phyloP scores from a whole-genome alignment of 2,797 vertebrate species.

The Pteropus rufus region DNA sequence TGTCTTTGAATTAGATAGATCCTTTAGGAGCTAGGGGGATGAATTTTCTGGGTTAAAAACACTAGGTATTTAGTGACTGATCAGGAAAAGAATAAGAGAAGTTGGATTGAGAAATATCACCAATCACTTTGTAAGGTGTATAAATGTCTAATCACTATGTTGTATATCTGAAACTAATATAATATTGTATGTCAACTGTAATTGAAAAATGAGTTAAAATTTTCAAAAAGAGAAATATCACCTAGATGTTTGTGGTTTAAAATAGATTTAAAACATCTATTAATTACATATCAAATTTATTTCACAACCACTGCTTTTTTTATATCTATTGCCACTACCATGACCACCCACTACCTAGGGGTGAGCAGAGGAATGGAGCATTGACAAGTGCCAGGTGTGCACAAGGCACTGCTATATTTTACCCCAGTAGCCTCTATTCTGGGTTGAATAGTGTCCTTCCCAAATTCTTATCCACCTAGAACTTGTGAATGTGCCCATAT shows the following conservation, averaged over 20 bases:
- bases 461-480: not conserved
- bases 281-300: not conserved
- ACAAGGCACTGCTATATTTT: not conserved
- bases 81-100: not conserved
- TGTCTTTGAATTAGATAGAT: not conserved
- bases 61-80: not conserved
- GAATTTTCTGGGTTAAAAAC: not conserved
- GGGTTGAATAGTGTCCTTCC: not conserved
- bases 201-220: not conserved
- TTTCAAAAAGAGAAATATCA: not conserved
- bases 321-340: not conserved
- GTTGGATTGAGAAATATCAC: not conserved
- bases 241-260: not conserved
- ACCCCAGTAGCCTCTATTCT: not conserved
- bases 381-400: not conserved
- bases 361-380: accelerated
- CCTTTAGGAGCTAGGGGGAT: not conserved
- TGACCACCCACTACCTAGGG: not conserved
- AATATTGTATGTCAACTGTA: not conserved
- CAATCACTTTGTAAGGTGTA: not conserved
- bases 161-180: not conserved
- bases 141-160: not conserved
- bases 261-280: not conserved
- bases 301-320: not conserved
- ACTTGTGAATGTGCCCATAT: not conserved